phyloP scores from a whole-genome alignment of 1,140 invertebrate species.

The Maniola jurtina region DNA sequence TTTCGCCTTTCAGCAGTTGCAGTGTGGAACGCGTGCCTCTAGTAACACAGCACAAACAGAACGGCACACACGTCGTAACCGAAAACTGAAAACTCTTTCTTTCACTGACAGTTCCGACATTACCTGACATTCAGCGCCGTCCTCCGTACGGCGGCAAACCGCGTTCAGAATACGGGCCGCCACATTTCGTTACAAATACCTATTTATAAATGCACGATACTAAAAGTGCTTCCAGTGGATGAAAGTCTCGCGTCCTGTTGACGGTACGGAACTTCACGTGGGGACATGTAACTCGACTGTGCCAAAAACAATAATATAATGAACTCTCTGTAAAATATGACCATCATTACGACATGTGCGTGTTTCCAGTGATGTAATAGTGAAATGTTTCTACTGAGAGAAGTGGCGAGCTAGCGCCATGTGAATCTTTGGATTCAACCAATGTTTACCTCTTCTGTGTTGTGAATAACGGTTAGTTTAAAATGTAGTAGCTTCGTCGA shows the following conservation, averaged over 20 bases:
- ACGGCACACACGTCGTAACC: constrained; percentile 69
- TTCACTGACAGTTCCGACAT: constrained; percentile 70
- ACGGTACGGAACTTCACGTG: constrained; percentile 48
- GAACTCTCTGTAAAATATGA: constrained; percentile 46
- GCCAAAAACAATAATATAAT: constrained; percentile 60
- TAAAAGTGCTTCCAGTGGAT: constrained; percentile 46
- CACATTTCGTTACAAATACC: constrained; percentile 53
- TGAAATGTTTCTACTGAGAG: constrained; percentile 42
- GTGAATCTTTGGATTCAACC: constrained; percentile 51
- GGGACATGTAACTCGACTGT: constrained; percentile 57
- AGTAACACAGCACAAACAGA: constrained; percentile 74
- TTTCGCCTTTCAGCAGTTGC: constrained; percentile 75
- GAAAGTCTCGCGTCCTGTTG: constrained; percentile 37
- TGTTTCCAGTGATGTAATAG: constrained; percentile 48
- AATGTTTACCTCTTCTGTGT: constrained; percentile 76
- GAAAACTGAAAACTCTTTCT: constrained; percentile 71
- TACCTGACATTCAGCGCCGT: constrained; percentile 65
- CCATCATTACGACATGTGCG: constrained; percentile 33
- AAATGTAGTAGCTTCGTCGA: constrained; percentile 40
- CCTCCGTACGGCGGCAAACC: constrained; percentile 44
- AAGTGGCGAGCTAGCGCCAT: constrained; percentile 52
- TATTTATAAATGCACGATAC: constrained; percentile 66
- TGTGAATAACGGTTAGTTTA: constrained; percentile 65
- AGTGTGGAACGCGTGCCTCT: constrained; percentile 69
- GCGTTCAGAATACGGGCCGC: constrained; percentile 48